A percentile compares a stretch with the other conserved stretches of the same genome.
Evolutionary conservation across 2,797 vertebrate species (phyloP).

Genomic region (Thripadectes ignobilis): DNA sequence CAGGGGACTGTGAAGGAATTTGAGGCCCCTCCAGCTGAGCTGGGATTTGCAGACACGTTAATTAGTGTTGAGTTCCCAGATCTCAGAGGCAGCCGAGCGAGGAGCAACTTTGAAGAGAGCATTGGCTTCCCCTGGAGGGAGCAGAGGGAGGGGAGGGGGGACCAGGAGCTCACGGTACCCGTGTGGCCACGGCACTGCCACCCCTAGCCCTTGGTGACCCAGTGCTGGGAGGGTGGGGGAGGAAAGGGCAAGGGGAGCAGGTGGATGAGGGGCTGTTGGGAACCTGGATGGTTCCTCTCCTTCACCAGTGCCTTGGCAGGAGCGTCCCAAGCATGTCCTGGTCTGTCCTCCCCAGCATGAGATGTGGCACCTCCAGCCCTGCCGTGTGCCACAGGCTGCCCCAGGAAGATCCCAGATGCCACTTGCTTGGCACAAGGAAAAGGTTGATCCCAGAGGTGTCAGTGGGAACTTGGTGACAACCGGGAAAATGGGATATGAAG

Average conservation of each 20-base stretch:
- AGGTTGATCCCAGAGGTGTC: not conserved
- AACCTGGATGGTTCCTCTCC: not conserved
- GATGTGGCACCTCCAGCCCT: not conserved
- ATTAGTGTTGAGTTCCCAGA: conserved; percentile 69
- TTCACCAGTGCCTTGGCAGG: not conserved
- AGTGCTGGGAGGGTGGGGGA: fast-evolving
- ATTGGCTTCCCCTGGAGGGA: not conserved
- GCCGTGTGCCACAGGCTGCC: fast-evolving
- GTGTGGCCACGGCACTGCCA: fast-evolving
- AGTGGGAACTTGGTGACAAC: not conserved
- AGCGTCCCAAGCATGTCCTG: not conserved
- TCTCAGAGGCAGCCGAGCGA: conserved; percentile 57
- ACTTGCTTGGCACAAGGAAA: not conserved
- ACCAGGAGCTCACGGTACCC: fast-evolving
- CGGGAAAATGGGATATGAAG: not conserved
- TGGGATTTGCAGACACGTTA: conserved; percentile 69
- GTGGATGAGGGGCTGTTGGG: fast-evolving
- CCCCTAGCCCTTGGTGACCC: fast-evolving
- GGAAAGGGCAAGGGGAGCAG: not conserved
- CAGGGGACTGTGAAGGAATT: conserved; percentile 2
- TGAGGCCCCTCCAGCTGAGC: conserved; percentile 21
- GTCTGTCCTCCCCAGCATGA: fast-evolving
- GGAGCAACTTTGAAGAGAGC: conserved; percentile 48
- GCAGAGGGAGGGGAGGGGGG: not conserved
- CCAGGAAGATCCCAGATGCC: not conserved